Conservation (phyloP, 2,888 invertebrate genomes). For the Nemotelus nigrinus region DNA sequence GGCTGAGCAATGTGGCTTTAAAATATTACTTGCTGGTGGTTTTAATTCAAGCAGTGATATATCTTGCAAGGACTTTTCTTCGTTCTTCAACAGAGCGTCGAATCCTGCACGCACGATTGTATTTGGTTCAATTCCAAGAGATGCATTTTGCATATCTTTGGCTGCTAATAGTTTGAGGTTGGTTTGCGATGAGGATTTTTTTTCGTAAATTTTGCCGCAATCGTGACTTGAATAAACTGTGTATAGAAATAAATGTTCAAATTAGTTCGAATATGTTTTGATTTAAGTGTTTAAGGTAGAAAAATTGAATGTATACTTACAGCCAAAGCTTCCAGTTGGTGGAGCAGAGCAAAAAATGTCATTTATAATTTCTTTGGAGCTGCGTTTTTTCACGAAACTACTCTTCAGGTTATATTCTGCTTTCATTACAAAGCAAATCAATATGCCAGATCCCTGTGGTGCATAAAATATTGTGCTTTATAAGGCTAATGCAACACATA, state of each 20-base stretch:
- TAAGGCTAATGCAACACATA: neutral
- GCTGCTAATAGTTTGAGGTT: constrained; percentile 60
- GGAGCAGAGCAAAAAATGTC: constrained; percentile 63
- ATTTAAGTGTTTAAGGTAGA: neutral
- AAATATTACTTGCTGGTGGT: constrained; percentile 24
- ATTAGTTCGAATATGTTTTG: neutral
- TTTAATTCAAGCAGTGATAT: constrained; percentile 47
- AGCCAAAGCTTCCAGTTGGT: constrained; percentile 63
- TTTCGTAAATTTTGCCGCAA: constrained; percentile 63
- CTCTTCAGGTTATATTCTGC: constrained; percentile 61
- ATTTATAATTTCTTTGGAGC: constrained; percentile 61
- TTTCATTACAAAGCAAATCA: constrained; percentile 64
- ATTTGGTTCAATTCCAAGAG: constrained; percentile 48
- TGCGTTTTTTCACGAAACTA: constrained; percentile 56
- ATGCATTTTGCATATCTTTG: constrained; percentile 51
- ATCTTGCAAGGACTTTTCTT: constrained; percentile 40
- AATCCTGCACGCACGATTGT: constrained; percentile 18
- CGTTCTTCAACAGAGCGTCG: constrained; percentile 34
- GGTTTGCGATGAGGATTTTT: constrained; percentile 56
- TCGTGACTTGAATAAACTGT: constrained; percentile 64
- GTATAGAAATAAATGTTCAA: constrained; percentile 5
- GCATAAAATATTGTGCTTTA: neutral
- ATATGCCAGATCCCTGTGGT: constrained; percentile 62
- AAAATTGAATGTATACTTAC: constrained; percentile 57
- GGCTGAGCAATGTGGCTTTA: constrained; percentile 41